Base-by-base conservation (phyloP, 2,888 invertebrate species). In the Volucella bombylans region DNA sequence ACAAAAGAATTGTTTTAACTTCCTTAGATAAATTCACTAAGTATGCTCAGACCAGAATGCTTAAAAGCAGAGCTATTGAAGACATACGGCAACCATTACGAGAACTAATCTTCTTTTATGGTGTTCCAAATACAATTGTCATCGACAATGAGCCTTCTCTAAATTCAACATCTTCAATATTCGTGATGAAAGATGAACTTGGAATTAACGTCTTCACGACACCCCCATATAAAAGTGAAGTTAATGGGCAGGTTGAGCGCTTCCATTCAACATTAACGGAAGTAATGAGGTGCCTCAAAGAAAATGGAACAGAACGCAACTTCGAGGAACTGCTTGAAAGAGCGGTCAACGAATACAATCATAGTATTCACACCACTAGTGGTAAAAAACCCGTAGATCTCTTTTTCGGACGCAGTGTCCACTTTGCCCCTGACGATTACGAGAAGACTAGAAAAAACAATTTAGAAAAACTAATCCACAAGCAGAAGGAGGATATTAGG, bases 241-340 rank as follows among this genome's bases (percentile, higher is more conserved):
- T 68, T n/a, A 83, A 86, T 57, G 80, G 82, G 10, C 61, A 73
- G 43, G 47, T 83, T 23, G 83, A 86, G 47, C 45, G 74, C 9
- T 80, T 85, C 23, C 79, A 79, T 14, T 85, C 83, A 2, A 85
- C 74, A 0, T 41, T 85, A 8, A 18, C 79, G 3, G 76, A 80
- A 55, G 61, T 85, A 38, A 59, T 72, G 64, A 74, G 80, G 38
- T 79, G 78, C 39, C 43, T 69, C 2, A 74, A 79, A 74, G 18
- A 8, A 38, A 50, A 73, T 12, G 54, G 45, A n/a, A 14, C 12
- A 9, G 49, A 67, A 11, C 15, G 68, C 10, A 52, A 47, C 4
- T 80, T 80, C 31, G 41, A 73, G 15, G 80, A 73, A 67, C 55
- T 73, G 2, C 59, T 80, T 8, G 67, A 72, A 18, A 39, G 59